Evolutionary conservation across 2,113 vertebrate genomes (phyloP), one percentile per base, ranked within the genome.

Genomic region (Microcebus murinus): DNA sequence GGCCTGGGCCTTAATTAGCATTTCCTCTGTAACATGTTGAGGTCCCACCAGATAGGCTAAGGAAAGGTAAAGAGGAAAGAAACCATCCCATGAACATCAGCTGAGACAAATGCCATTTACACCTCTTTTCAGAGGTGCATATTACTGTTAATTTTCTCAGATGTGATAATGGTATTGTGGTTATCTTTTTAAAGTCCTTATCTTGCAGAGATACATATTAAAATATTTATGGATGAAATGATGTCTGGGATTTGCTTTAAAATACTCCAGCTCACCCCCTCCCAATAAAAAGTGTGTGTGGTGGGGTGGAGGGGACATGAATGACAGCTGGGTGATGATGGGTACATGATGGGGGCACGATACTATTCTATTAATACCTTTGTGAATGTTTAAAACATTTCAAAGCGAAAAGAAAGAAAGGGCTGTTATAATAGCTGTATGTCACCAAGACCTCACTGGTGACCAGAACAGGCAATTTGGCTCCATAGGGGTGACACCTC

Each of bases 161-260:
- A 21, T 71, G 12, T 67, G 31, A 77, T 23, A 27, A 67, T 34
- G 48, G 70, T 67, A 39, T 2, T 68, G 20, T 11, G 27, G 21
- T 68, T 86, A 20, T 89, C 84, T 61, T 91, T 88, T 68, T 39
- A 8, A 65, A 92, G 52, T 55, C 23, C 45, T 91, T 80, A 91
- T 70, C 34, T 85, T 61, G 74, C 71, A 63, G n/a, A 42, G 29
- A 63, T 83, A 93, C 11, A 31, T 31, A 76, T 0, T 20, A 4
- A 92, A 86, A 36, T 77, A 59, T 87, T 65, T 90, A 86, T 68
- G 25, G 45, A 71, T 79, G 68, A 96, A 92, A 81, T 45, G 61
- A n/a, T 74, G 45, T 48, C 57, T 61, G 39, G 34, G 17, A 68
- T 87, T 79, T 84, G 34, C 36, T 95, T 96, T 34, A 87, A 80